Conservation (phyloP, 2,888 invertebrate genomes). For the Caenorhabditis uteleia region DNA sequence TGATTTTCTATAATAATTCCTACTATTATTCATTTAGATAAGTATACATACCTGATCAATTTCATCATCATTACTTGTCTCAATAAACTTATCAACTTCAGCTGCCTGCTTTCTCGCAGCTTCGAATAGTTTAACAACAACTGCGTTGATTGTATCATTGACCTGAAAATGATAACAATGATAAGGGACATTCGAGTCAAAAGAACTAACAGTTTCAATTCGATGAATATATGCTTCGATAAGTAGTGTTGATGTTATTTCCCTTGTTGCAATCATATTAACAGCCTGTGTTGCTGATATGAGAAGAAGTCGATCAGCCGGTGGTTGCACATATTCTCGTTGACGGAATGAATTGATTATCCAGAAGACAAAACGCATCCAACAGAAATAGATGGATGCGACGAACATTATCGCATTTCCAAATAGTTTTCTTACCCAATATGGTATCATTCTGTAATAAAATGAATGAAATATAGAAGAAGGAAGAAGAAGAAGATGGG, state of each 20-base stretch:
- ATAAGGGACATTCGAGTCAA: not conserved
- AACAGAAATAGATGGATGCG: constrained; percentile 32
- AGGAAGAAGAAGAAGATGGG: no score
- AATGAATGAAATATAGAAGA: not conserved
- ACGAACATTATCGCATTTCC: constrained; percentile 10
- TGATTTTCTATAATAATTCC: constrained; percentile 17
- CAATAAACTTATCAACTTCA: constrained; percentile 47
- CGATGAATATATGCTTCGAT: constrained; percentile 63
- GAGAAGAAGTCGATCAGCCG: constrained; percentile 69
- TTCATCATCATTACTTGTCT: constrained; percentile 30
- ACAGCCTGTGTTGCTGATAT: constrained; percentile 70
- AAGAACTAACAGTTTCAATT: constrained; percentile 44
- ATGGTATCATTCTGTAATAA: constrained; percentile 8
- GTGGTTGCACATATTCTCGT: constrained; percentile 60
- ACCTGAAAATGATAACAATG: constrained; percentile 20
- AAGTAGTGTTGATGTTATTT: constrained; percentile 59
- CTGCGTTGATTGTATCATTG: constrained; percentile 61
- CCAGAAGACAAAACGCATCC: constrained; percentile 32
- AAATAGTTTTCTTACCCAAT: constrained; percentile 20
- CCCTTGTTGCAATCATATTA: constrained; percentile 69
- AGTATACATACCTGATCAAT: constrained; percentile 4
- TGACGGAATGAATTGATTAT: constrained; percentile 40
- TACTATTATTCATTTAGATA: constrained; percentile 12
- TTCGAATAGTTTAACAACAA: constrained; percentile 59
- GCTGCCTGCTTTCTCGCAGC: constrained; percentile 48